These are phyloP conservation scores for Bovichtus variegatus DNA, from an alignment of 2,797 vertebrate genomes.

Conservation along the genomic window DNA sequence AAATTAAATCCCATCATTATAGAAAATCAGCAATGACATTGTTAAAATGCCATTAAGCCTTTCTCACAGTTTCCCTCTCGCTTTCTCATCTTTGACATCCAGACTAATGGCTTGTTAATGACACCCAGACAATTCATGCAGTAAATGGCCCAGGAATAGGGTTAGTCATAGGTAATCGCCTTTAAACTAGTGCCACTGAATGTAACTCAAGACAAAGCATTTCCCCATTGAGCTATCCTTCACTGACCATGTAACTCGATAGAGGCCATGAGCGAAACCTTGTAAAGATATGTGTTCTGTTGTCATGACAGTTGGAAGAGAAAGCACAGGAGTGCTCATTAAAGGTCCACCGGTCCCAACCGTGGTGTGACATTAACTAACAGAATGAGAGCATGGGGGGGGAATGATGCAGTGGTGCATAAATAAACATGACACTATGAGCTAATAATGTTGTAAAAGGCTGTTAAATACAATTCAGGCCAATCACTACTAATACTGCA, in stretches of 20 bases:
- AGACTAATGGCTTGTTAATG: conserved; percentile 70
- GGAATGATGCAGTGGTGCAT: conserved; percentile 29
- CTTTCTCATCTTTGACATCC: conserved; percentile 50
- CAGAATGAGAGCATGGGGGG: conserved; percentile 25
- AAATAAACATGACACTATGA: conserved; percentile 19
- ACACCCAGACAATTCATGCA: conserved; percentile 67
- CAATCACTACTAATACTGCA: neutral
- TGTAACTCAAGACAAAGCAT: conserved; percentile 81
- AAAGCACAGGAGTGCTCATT: conserved; percentile 68
- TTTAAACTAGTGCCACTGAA: conserved; percentile 74
- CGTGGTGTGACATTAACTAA: conserved; percentile 39
- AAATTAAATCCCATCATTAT: conserved; percentile 31
- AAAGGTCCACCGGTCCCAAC: conserved; percentile 56
- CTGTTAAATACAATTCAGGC: neutral
- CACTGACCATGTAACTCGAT: conserved; percentile 80
- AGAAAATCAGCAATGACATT: conserved; percentile 60
- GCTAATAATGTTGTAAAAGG: conserved; percentile 2
- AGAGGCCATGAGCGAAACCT: conserved; percentile 65
- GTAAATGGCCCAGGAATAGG: conserved; percentile 77
- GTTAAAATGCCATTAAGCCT: conserved; percentile 68
- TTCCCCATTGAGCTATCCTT: conserved; percentile 76
- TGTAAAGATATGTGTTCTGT: conserved; percentile 77
- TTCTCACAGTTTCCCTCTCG: conserved; percentile 21
- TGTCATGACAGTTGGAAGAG: conserved; percentile 74
- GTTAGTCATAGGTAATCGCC: conserved; percentile 78